Evolutionary conservation across 2,888 invertebrate species (phyloP), one percentile per base, ranked within the genome.

Genomic region (Athalia circularis): DNA sequence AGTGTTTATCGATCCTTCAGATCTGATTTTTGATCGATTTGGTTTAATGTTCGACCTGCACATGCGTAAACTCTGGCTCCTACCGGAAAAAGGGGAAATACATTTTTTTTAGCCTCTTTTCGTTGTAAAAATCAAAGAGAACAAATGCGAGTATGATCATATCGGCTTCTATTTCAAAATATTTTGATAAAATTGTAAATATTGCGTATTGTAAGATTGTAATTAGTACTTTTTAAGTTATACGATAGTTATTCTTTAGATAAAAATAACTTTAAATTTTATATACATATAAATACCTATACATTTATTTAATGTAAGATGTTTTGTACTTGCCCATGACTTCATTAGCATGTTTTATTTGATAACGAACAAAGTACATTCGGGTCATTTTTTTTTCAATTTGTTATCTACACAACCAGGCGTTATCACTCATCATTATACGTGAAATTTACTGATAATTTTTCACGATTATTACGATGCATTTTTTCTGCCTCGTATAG

Each of bases 291-390:
- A 29, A 29, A 29, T 29, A 29, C 29, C 29, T 29, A 29, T 29
- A 29, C 29, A 29, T 29, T 29, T 29, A 86, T 87, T 88, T 87
- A 86, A 80, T 85, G 80, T 88, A 88, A 86, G 84, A 87, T 84
- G 82, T 86, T 87, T 29, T 86, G 84, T 88, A 89, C 89, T 89
- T 89, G 89, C 89, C 89, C 88, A 88, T 88, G 88, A 89, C 88
- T 87, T 87, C 85, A 29, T 29, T 29, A 85, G 80, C 83, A 86
- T 83, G 83, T 86, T 82, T 85, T 86, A 86, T 88, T 88, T 87
- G 88, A 87, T 84, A 85, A 83, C 83, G 86, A 85, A 61, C 48
- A 15, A 62, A 75, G 43, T 75, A 62, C 61, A 29, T 29, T 75
- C 75, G 48, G 75, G 75, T 59, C 47, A n/a, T 13, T 62, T 62